Percentiles rank a stretch among this genome's conserved stretches.
phyloP scores from a whole-genome alignment of 1,140 invertebrate genomes.

The Heliconius melpomene region DNA sequence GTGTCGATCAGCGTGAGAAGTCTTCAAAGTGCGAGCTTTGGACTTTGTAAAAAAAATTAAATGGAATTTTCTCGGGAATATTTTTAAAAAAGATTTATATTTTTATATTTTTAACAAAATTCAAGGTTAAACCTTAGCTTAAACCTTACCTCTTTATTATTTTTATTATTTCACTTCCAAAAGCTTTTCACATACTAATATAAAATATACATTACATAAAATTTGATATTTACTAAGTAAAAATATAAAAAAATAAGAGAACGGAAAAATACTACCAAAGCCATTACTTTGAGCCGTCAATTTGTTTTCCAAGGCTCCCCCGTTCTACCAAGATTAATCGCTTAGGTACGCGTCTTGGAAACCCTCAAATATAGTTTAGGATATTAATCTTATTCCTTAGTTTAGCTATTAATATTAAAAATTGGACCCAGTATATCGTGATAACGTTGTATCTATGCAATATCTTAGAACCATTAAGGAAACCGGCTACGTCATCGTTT shows the following conservation, averaged over 20 bases:
- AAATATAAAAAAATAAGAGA: not conserved
- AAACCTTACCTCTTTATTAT: not conserved
- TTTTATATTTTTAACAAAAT: not conserved
- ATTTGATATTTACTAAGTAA: not conserved
- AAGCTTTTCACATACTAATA: not conserved
- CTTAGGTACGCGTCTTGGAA: not conserved
- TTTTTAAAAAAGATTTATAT: not conserved
- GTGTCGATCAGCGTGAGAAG: not conserved
- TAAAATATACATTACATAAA: not conserved
- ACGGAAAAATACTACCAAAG: not conserved
- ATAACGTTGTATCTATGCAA: not conserved
- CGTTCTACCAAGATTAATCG: slow-evolving; percentile 2
- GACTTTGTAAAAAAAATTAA: not conserved
- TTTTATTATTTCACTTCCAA: not conserved
- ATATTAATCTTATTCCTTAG: not conserved
- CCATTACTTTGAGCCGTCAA: not conserved
- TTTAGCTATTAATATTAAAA: not conserved
- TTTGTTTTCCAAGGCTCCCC: not conserved
- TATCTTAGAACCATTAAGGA: not conserved
- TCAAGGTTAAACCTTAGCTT: not conserved
- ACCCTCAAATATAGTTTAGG: not conserved
- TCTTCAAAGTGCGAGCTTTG: not conserved
- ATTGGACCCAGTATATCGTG: not conserved
- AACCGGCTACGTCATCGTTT: not conserved
- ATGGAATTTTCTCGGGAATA: not conserved